Evolutionary conservation across 2,797 vertebrate species (phyloP).

Genomic region (Schizothorax lantsangensis): DNA sequence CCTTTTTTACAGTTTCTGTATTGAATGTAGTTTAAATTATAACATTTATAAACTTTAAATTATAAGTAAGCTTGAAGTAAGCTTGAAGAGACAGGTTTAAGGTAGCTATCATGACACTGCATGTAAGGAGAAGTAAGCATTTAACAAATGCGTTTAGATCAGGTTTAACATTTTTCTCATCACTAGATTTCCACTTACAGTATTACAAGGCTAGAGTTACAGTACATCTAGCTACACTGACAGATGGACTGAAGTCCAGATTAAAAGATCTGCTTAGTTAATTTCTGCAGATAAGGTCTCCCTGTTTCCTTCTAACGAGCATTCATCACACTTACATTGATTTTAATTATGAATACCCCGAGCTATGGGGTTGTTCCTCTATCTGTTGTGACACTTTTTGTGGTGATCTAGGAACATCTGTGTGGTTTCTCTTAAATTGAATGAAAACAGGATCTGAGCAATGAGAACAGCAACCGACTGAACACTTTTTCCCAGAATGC

Average conservation of each 20-base stretch:
- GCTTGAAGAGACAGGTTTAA: background rate
- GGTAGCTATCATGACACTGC: background rate
- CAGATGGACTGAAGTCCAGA: slow-evolving; percentile 25
- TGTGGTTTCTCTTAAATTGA: slow-evolving; percentile 5
- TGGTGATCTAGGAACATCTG: slow-evolving; percentile 1
- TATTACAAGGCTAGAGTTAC: slow-evolving; percentile 22
- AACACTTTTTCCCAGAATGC: background rate
- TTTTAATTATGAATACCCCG: slow-evolving; percentile 65
- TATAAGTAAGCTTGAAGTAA: too few species aligned
- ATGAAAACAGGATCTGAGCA: background rate
- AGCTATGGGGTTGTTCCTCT: slow-evolving; percentile 48
- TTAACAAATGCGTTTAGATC: background rate
- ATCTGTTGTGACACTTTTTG: slow-evolving; percentile 32
- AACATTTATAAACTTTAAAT: too few species aligned
- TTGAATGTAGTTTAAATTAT: too few species aligned
- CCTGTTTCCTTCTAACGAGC: slow-evolving; percentile 60
- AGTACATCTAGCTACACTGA: slow-evolving; percentile 2
- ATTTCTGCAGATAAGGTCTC: slow-evolving; percentile 55
- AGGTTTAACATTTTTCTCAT: background rate
- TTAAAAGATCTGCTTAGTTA: slow-evolving; percentile 58
- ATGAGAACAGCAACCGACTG: background rate
- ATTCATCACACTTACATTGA: slow-evolving; percentile 58
- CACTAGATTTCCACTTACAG: background rate
- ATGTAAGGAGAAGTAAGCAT: background rate
- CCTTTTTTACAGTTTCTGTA: too few species aligned